Conservation (phyloP, 2,113 vertebrate species). For the Corythornis cristatus region DNA sequence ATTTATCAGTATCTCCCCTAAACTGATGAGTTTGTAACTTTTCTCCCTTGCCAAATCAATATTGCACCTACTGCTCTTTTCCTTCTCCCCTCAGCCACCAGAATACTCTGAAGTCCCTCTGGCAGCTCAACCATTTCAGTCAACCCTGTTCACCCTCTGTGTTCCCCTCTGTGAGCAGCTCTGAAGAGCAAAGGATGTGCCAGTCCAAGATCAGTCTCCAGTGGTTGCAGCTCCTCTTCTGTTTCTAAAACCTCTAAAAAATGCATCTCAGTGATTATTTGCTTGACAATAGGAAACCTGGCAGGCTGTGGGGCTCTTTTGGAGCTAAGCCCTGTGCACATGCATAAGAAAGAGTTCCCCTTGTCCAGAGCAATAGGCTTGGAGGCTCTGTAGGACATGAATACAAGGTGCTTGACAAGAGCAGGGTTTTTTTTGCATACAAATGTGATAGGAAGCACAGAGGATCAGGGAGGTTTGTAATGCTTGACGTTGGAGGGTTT, state of each 20-base stretch:
- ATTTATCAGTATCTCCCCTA: neutral
- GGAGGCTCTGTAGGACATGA: neutral
- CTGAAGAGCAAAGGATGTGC: neutral
- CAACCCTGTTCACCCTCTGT: neutral
- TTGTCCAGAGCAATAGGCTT: neutral
- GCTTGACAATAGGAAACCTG: neutral
- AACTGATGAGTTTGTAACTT: neutral
- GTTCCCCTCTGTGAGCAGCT: neutral
- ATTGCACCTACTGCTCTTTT: neutral
- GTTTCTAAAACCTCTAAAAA: neutral
- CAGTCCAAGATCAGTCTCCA: neutral
- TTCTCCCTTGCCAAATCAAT: neutral
- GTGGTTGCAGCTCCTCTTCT: neutral
- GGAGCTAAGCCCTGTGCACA: neutral
- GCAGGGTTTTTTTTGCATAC: neutral
- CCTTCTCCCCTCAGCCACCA: neutral
- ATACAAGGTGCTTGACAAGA: neutral
- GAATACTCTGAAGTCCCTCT: neutral
- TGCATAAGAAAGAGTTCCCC: neutral
- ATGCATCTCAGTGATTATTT: fast-evolving
- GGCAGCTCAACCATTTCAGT: fast-evolving
- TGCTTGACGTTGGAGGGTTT: neutral
- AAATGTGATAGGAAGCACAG: neutral
- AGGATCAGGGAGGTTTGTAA: neutral
- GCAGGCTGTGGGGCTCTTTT: neutral